Conservation (phyloP, 2,888 invertebrate species). For the Limenitis camilla region DNA sequence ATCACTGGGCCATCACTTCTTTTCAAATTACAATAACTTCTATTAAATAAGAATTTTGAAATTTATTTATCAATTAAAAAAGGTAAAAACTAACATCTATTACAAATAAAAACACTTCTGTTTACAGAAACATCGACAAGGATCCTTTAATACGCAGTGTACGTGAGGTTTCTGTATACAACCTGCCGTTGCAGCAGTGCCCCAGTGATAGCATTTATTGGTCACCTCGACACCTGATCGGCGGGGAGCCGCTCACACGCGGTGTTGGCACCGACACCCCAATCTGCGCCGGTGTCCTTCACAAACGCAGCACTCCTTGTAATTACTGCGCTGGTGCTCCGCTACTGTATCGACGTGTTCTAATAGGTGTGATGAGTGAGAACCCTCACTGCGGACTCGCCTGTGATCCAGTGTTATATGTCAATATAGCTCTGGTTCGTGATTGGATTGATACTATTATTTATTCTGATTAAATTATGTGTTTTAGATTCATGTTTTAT, state of each 20-base stretch:
- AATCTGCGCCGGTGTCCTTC: slow-evolving; percentile 16
- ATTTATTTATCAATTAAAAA: no score
- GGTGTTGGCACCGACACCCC: slow-evolving; percentile 21
- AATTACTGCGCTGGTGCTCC: slow-evolving; percentile 53
- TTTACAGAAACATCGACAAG: slow-evolving; percentile 31
- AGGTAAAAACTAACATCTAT: no score
- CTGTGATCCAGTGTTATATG: slow-evolving; percentile 51
- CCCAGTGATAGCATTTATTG: slow-evolving; percentile 17
- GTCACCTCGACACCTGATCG: slow-evolving; percentile 36
- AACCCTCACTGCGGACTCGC: slow-evolving; percentile 41
- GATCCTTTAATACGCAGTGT: slow-evolving; percentile 15
- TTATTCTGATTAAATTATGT: slow-evolving; percentile 6
- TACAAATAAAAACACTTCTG: background rate
- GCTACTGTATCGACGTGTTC: slow-evolving; percentile 34
- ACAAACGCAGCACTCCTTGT: slow-evolving; percentile 36
- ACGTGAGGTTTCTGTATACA: slow-evolving; percentile 19
- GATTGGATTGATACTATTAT: slow-evolving; percentile 43
- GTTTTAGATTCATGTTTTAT: no score
- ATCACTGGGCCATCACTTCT: no score
- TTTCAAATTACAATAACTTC: no score
- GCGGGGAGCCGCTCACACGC: slow-evolving; percentile 17
- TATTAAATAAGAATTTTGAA: no score
- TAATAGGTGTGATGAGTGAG: slow-evolving; percentile 44
- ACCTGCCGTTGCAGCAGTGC: slow-evolving; percentile 23
- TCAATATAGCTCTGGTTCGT: slow-evolving; percentile 35